Base-by-base conservation (phyloP, 2,113 vertebrate genomes). In the Paradoxurus hermaphroditus region DNA sequence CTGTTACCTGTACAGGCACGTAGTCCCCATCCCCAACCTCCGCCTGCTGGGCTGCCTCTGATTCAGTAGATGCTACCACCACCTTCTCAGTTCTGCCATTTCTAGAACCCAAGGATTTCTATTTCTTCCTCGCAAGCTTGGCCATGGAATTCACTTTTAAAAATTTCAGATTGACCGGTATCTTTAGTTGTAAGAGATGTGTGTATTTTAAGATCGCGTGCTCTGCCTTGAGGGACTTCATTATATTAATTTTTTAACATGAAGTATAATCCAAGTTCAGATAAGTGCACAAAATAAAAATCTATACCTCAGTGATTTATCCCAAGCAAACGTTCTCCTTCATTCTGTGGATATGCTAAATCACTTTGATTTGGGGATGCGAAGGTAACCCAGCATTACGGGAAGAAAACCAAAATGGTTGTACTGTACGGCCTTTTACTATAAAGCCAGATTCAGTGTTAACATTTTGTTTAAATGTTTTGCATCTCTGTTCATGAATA, bases 121-220 rank as follows among this genome's bases (percentile, higher is more conserved):
- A 63, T 91, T 68, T 62, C 9, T 94, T 82, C 36, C 46, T 25
- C 25, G 36, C 34, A 86, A 93, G 51, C 49, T 96, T 27, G 63
- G 10, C 13, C 19, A 44, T 21, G 53, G n/a, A n/a, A 27, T 56
- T 63, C 41, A 53, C 62, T 91, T 81, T 44, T 2, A 73, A 75
- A 73, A 53, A 21, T 56, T 13, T 15, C 31, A 18, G 59, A 44
- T 67, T 75, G 23, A 65, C 49, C 44, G 85, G 16, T 31, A 51
- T 56, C 14, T 78, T 25, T 63, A n/a, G 23, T 36, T 90, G 44
- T 86, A 82, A 67, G 81, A 56, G 19, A n/a, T 41, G 7, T 56
- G 15, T 14, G n/a, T 67, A 94, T 91, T 84, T 89, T 19, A 84
- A 53, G 25, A 39, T 25, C 53, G 34, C 1, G 15, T 73, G 11